These are phyloP conservation scores for Hydractinia symbiolongicarpus DNA, from an alignment of 30 jellyfish, hydroid and myxozoan species.

Conservation along the genomic window DNA sequence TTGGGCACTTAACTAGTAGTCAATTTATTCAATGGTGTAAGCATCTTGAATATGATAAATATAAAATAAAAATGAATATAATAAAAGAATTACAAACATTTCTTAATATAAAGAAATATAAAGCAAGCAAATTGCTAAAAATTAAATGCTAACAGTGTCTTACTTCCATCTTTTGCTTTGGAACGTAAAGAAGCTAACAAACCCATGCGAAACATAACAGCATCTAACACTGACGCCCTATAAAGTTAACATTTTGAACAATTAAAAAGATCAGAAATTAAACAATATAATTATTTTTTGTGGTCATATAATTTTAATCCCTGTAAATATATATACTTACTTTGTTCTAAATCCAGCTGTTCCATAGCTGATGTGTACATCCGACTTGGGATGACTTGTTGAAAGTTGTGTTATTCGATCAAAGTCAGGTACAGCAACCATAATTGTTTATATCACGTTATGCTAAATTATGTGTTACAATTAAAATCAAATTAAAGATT, in stretches of 20 bases:
- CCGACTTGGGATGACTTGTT: slow-evolving; percentile 32
- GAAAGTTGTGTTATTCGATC: not conserved
- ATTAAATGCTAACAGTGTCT: slow-evolving; percentile 7
- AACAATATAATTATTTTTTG: not conserved
- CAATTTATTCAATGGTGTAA: not conserved
- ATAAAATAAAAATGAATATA: not conserved
- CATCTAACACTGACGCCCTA: slow-evolving; percentile 64
- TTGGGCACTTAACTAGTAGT: too few species aligned
- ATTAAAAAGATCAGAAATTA: not conserved
- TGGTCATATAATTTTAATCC: not conserved
- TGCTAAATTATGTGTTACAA: too few species aligned
- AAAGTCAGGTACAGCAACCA: not conserved
- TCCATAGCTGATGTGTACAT: slow-evolving; percentile 50
- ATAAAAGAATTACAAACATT: not conserved
- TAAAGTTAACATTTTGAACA: not conserved
- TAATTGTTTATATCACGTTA: too few species aligned
- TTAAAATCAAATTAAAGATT: too few species aligned
- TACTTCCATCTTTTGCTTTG: slow-evolving; percentile 69
- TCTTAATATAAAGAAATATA: not conserved
- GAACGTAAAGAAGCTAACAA: slow-evolving; percentile 77
- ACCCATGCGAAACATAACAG: slow-evolving; percentile 75
- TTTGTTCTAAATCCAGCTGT: slow-evolving; percentile 87
- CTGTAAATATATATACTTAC: slow-evolving; percentile 20
- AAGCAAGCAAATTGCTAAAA: not conserved
- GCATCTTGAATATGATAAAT: not conserved